phyloP scores from a whole-genome alignment of 2,113 vertebrate species.

The Zosterops hypoxanthus region DNA sequence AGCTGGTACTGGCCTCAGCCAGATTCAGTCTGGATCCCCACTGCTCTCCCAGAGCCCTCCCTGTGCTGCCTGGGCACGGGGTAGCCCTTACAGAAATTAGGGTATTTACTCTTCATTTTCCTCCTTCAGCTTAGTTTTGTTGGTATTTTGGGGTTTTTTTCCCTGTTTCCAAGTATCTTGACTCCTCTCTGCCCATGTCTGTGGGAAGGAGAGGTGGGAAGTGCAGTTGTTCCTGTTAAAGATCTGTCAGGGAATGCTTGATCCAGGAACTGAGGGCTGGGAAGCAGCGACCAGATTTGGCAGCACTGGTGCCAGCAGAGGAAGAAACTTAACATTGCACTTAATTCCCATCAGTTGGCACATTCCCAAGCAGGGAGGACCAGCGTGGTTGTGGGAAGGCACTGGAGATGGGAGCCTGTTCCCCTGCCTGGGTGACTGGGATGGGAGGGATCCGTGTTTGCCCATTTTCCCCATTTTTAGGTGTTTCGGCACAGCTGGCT shows the following conservation, averaged over 20 bases:
- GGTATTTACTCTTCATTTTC: not conserved
- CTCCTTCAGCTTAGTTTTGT: not conserved
- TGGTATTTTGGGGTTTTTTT: not conserved
- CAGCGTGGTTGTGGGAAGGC: not conserved
- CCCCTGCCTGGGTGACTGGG: not conserved
- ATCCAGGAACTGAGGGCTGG: not conserved
- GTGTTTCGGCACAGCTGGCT: not conserved
- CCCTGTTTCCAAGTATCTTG: not conserved
- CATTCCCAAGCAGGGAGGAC: not conserved
- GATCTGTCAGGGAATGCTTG: not conserved
- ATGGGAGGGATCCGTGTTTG: not conserved
- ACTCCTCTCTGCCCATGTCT: not conserved
- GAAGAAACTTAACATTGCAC: not conserved
- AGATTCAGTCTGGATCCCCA: not conserved
- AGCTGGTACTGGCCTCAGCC: accelerated
- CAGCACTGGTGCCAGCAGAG: not conserved
- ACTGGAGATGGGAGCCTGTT: not conserved
- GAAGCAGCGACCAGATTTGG: not conserved
- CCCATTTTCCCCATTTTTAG: accelerated
- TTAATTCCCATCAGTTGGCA: not conserved
- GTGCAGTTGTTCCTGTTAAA: not conserved
- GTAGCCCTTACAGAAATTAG: not conserved
- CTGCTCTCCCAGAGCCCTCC: not conserved
- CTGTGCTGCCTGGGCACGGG: not conserved
- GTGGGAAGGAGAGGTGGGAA: not conserved